Evolutionary conservation across 2,888 invertebrate genomes (phyloP).

Genomic region (Leucoma salicis): DNA sequence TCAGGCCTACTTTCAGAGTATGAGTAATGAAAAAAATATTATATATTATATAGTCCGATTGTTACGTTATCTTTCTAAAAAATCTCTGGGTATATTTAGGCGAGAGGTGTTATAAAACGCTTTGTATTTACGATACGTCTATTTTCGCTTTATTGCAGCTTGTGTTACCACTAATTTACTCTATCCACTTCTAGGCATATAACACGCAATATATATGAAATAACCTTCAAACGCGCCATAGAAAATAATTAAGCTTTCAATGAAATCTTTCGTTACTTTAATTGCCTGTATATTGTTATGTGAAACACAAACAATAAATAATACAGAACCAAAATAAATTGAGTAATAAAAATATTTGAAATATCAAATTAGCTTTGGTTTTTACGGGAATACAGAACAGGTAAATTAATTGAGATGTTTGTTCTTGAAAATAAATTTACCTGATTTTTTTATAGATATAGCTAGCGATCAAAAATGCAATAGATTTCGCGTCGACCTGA

Average conservation of each 20-base stretch:
- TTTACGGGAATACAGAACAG: neutral
- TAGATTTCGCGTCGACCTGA: too few relatives aligned
- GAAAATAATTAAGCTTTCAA: slow-evolving; percentile 33
- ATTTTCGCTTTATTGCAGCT: slow-evolving; percentile 55
- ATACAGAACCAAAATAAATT: slow-evolving; percentile 5
- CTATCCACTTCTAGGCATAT: slow-evolving; percentile 37
- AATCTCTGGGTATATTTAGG: slow-evolving; percentile 43
- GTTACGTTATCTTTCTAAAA: slow-evolving; percentile 41
- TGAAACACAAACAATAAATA: slow-evolving; percentile 4
- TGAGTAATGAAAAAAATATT: too few relatives aligned
- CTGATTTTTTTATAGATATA: too few relatives aligned
- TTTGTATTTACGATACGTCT: slow-evolving; percentile 59
- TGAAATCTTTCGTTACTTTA: slow-evolving; percentile 35
- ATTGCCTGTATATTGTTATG: slow-evolving; percentile 28
- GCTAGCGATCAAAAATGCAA: too few relatives aligned
- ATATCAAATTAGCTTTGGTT: neutral
- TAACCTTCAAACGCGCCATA: slow-evolving; percentile 34
- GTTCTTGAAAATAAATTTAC: slow-evolving; percentile 16
- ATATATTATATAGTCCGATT: neutral
- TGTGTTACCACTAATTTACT: slow-evolving; percentile 48
- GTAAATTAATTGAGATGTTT: neutral
- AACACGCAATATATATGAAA: slow-evolving; percentile 47
- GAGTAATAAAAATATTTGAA: slow-evolving; percentile 9
- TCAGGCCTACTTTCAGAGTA: too few relatives aligned
- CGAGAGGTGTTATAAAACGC: slow-evolving; percentile 53